Evolutionary conservation across 2,797 vertebrate species (phyloP).

Genomic region (Perodicticus potto): DNA sequence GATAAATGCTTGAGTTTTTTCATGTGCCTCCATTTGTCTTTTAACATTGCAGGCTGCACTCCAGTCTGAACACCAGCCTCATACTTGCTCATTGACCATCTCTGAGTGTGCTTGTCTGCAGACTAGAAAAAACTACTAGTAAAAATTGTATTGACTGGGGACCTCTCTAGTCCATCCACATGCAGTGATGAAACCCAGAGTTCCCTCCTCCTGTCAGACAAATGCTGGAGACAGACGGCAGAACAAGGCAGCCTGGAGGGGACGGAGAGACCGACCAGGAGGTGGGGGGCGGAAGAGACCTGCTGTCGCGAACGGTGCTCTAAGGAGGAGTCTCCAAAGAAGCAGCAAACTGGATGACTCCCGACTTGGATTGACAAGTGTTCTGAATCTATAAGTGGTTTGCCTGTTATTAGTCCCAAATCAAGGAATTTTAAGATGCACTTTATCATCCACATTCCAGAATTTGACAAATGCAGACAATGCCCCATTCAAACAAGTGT

Average conservation of each 20-base stretch:
- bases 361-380: not conserved
- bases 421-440: not conserved
- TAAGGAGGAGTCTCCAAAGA: not conserved
- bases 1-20: not conserved
- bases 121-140: not conserved
- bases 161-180: not conserved
- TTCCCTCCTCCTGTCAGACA: not conserved
- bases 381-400: not conserved
- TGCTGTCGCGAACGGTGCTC: fast-evolving
- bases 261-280: fast-evolving
- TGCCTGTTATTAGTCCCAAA: not conserved
- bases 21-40: not conserved
- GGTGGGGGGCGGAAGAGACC: fast-evolving
- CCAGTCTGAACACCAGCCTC: fast-evolving
- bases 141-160: not conserved
- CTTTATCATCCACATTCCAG: not conserved
- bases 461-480: not conserved
- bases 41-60: fast-evolving
- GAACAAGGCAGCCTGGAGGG: not conserved
- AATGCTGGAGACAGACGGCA: not conserved
- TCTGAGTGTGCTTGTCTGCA: not conserved
- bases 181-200: not conserved
- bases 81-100: not conserved
- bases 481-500: not conserved
- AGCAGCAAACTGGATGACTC: too few relatives aligned